Base-by-base conservation (phyloP, 1,140 invertebrate genomes). In the Pogonognathellus flavescens region DNA sequence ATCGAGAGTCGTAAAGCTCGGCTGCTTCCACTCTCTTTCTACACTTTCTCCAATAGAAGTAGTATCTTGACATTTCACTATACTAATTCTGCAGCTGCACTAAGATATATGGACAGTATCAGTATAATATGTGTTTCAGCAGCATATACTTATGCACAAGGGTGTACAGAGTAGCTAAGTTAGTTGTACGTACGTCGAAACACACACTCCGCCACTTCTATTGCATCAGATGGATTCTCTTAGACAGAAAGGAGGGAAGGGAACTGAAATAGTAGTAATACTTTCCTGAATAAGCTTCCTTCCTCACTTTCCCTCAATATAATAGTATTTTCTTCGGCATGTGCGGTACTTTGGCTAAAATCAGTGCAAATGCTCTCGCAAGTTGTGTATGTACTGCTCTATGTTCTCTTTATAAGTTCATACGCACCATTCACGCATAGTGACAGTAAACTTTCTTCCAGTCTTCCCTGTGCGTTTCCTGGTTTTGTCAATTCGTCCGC, bases 1-100 rank as follows among this genome's bases (percentile, higher is more conserved):
- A 87, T 87, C 84, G 86, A 62, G 70, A 72, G 80, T 87, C 81
- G 84, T 87, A 85, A 87, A 87, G 81, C 76, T 85, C 59, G 20
- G 16, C 55, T 82, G 81, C 81, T 82, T 9, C 18, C 18, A 41
- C 57, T 41, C 62, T 83, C 57, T 81, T 25, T 81, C 80, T 22
- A 20, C 82, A 83, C 22, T 16, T 60, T 83, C 25, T 62, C 31
- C 1, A 22, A 16, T 31, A 76, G 70, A 76, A 31, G 25, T 6
- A 41, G 2, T 41, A 41, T 41, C 31, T 41, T 41, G 31, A 41
- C 31, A 41, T 41, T 41, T 41, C 31, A 41, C 31, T 41, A 41
- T 41, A 41, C 31, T 41, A 41, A 41, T 41, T 41, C 31, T 41
- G 31, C 31, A 41, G 6, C 31, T 41, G 31, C 31, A 41, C 31